Evolutionary conservation across 1,140 invertebrate genomes (phyloP).

Genomic region (Arctopsyche grandis): DNA sequence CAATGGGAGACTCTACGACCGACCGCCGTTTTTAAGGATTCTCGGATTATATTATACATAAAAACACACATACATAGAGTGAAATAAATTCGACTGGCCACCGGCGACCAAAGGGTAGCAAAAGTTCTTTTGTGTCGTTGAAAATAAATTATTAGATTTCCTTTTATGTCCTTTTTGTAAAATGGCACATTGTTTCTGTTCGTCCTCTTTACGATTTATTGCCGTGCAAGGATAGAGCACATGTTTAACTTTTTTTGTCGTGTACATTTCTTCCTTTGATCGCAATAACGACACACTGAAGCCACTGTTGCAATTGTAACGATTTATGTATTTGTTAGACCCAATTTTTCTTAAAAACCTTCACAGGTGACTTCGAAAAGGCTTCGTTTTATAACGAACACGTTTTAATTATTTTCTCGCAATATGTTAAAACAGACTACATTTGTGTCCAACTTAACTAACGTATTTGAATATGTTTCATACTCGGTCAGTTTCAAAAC

Average conservation of each 20-base stretch:
- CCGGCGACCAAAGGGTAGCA: conserved; percentile 20
- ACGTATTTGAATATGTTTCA: no score
- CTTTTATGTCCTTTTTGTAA: conserved; percentile 11
- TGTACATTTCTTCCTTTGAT: neutral
- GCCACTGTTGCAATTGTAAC: no score
- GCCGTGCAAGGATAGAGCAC: neutral
- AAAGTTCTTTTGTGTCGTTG: conserved; percentile 11
- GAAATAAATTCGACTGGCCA: neutral
- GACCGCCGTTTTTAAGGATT: neutral
- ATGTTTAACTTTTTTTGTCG: no score
- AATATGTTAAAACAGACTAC: no score
- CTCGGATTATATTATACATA: neutral
- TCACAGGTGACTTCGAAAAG: no score
- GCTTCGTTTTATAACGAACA: no score
- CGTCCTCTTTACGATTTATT: neutral
- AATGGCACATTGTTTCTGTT: conserved; percentile 6
- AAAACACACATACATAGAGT: neutral
- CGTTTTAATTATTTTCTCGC: no score
- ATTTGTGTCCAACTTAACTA: no score
- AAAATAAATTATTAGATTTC: conserved; percentile 30
- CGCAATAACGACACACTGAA: no score
- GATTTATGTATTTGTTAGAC: no score
- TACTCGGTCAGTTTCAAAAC: no score
- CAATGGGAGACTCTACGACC: neutral
- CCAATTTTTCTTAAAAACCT: no score